A percentile compares a stretch with the other conserved stretches of the same genome.
Conservation (phyloP, 2,888 invertebrate species). For the Leptura quadrifasciata region DNA sequence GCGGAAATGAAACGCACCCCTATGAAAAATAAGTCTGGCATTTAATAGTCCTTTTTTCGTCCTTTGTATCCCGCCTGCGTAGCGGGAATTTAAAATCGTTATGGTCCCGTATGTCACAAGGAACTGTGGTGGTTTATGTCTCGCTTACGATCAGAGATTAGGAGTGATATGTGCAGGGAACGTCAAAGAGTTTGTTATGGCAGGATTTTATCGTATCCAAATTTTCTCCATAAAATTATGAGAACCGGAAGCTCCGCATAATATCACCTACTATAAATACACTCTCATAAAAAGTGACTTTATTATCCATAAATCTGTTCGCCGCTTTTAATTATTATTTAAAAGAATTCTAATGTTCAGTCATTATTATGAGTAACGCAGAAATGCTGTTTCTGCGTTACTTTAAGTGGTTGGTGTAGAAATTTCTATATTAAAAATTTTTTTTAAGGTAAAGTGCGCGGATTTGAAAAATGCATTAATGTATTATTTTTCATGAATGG, state of each 20-base stretch:
- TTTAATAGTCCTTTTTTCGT: conserved; percentile 66
- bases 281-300: conserved; percentile 9
- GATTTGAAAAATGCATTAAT: too few species aligned
- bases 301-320: conserved; percentile 21
- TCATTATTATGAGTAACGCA: background rate
- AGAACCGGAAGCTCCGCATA: conserved; percentile 1
- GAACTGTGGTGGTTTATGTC: conserved; percentile 53
- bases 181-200: conserved; percentile 58
- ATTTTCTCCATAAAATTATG: conserved; percentile 32
- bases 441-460: too few species aligned
- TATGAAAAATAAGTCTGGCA: conserved; percentile 66
- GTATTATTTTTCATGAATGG: too few species aligned
- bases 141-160: conserved; percentile 60
- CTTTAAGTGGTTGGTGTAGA: too few species aligned
- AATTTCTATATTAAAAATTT: too few species aligned
- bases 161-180: conserved; percentile 57
- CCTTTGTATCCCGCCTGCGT: conserved; percentile 65
- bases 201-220: conserved; percentile 45
- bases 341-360: background rate
- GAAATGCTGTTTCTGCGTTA: background rate
- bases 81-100: conserved; percentile 66
- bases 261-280: conserved; percentile 15
- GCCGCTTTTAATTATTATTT: conserved; percentile 10
- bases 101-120: conserved; percentile 61
- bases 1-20: conserved; percentile 66